These are phyloP conservation scores for Microcebus murinus DNA, from an alignment of 2,113 vertebrate genomes.

Conservation along the genomic window DNA sequence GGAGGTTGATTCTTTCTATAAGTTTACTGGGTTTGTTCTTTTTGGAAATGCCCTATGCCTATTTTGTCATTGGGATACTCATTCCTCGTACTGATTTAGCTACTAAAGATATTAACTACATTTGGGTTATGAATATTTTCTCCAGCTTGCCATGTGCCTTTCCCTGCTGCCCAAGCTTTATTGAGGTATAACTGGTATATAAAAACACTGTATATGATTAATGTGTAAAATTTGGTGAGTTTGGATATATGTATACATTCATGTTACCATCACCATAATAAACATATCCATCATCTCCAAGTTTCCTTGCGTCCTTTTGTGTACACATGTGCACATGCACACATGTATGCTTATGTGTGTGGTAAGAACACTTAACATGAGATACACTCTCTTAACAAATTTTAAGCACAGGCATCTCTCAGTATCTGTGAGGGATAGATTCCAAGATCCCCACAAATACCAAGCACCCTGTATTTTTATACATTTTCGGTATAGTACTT, in stretches of 20 bases:
- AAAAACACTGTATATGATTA: background rate
- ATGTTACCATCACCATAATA: background rate
- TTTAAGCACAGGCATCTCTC: background rate
- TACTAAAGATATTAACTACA: conserved; percentile 1
- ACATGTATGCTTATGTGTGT: background rate
- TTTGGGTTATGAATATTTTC: conserved; percentile 25
- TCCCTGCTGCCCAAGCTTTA: background rate
- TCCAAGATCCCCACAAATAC: background rate
- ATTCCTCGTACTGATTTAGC: conserved; percentile 5
- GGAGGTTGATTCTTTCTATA: background rate
- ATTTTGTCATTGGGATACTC: conserved; percentile 40
- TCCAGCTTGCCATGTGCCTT: background rate
- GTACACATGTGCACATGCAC: background rate
- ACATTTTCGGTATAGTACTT: background rate
- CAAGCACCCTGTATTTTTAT: background rate
- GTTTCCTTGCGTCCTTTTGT: background rate
- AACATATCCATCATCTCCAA: background rate
- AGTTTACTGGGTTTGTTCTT: background rate
- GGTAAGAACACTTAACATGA: background rate
- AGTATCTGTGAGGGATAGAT: background rate
- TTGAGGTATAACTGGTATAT: background rate
- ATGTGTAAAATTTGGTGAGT: background rate
- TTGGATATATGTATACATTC: background rate
- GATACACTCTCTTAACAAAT: background rate
- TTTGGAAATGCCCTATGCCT: conserved; percentile 37